Conservation (phyloP, 2,888 invertebrate genomes). For the Drosophila longiperda region DNA sequence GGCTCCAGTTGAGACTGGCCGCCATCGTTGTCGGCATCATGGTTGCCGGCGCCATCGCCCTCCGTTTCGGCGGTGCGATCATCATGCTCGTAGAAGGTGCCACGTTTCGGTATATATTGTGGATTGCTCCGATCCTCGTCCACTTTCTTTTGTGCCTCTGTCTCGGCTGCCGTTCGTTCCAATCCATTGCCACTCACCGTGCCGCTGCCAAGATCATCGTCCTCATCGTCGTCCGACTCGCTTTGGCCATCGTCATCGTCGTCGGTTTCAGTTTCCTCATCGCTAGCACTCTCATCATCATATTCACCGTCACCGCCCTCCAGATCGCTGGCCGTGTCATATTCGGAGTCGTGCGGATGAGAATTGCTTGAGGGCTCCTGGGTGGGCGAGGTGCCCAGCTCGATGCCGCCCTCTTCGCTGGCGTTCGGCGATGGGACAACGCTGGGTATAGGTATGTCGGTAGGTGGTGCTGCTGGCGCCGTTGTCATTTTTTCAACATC, state of each 20-base stretch:
- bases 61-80: slow-evolving; percentile 92
- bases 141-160: slow-evolving; percentile 89
- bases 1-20: slow-evolving; percentile 46
- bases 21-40: slow-evolving; percentile 50
- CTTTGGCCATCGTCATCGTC: slow-evolving; percentile 71
- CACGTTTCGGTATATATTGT: slow-evolving; percentile 97
- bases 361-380: slow-evolving; percentile 83
- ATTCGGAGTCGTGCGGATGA: slow-evolving; percentile 85
- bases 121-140: slow-evolving; percentile 98
- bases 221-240: slow-evolving; percentile 71
- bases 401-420: slow-evolving; percentile 58
- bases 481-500: slow-evolving; percentile 82
- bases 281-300: slow-evolving; percentile 75
- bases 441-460: slow-evolving; percentile 74
- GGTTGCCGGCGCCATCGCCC: slow-evolving; percentile 39
- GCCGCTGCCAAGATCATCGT: slow-evolving; percentile 83
- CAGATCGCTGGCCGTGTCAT: slow-evolving; percentile 85
- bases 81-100: slow-evolving; percentile 98
- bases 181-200: slow-evolving; percentile 87
- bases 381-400: slow-evolving; percentile 83
- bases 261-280: slow-evolving; percentile 71
- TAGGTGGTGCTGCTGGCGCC: slow-evolving; percentile 58
- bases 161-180: slow-evolving; percentile 86
- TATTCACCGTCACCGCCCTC: slow-evolving; percentile 84
- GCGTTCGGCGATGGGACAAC: slow-evolving; percentile 59